phyloP scores from a whole-genome alignment of 2,888 invertebrate genomes.

The Microctonus brassicae region DNA sequence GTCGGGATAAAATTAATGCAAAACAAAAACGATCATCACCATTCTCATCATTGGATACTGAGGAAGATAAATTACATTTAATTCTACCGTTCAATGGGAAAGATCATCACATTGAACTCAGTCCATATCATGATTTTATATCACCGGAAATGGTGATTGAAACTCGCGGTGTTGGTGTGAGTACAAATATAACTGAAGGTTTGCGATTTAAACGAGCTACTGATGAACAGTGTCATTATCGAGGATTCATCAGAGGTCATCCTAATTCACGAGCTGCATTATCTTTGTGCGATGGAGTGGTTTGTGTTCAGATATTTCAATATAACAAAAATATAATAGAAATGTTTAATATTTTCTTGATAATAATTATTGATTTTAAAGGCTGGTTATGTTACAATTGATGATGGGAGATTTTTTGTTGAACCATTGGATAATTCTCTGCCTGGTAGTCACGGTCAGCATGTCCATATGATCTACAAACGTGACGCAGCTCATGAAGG shows the following conservation, averaged over 20 bases:
- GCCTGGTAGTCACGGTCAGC: constrained; percentile 70
- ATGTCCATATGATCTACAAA: constrained; percentile 73
- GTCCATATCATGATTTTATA: constrained; percentile 71
- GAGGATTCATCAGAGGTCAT: constrained; percentile 69
- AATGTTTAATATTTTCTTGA: not conserved
- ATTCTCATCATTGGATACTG: constrained; percentile 22
- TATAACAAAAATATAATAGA: no score
- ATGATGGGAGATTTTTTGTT: constrained; percentile 73
- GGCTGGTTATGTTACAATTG: constrained; percentile 73
- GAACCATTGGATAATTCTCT: constrained; percentile 73
- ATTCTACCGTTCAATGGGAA: constrained; percentile 58
- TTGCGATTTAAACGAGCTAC: constrained; percentile 53
- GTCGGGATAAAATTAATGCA: constrained; percentile 51
- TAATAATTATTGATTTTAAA: constrained; percentile 52
- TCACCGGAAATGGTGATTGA: constrained; percentile 79
- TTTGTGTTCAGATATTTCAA: constrained; percentile 50
- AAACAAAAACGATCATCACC: constrained; percentile 50
- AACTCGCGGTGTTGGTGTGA: constrained; percentile 72
- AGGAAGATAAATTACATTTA: constrained; percentile 57
- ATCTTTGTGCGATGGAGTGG: constrained; percentile 71
- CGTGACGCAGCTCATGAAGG: constrained; percentile 51
- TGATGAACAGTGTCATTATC: constrained; percentile 71
- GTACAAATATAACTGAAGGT: constrained; percentile 66
- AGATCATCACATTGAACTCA: constrained; percentile 70
- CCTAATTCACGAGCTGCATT: constrained; percentile 71